Evolutionary conservation across 2,888 invertebrate species (phyloP).

Genomic region (Tetrapedia diversipes): DNA sequence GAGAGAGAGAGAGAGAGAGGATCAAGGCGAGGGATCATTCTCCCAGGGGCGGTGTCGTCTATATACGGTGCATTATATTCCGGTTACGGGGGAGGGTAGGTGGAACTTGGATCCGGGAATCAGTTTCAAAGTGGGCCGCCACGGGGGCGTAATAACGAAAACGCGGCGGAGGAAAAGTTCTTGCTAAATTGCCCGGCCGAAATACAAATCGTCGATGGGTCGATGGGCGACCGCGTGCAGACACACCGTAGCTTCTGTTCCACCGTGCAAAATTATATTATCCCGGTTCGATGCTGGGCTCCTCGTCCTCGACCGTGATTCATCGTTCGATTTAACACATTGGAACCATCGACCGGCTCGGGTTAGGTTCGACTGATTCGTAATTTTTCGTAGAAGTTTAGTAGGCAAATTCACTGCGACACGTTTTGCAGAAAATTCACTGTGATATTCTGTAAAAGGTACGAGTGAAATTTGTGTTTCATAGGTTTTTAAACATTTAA

Average conservation of each 20-base stretch:
- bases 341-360: too few species aligned
- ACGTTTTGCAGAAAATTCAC: too few species aligned
- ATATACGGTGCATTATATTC: slow-evolving; percentile 49
- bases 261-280: slow-evolving; percentile 41
- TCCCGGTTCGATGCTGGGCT: neutral
- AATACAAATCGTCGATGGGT: slow-evolving; percentile 58
- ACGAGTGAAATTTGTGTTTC: too few species aligned
- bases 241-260: slow-evolving; percentile 22
- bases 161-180: slow-evolving; percentile 52
- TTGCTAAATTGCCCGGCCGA: slow-evolving; percentile 56
- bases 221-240: slow-evolving; percentile 30
- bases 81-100: slow-evolving; percentile 26
- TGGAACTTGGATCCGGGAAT: slow-evolving; percentile 49
- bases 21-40: slow-evolving; percentile 15
- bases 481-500: too few species aligned
- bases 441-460: too few species aligned
- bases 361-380: too few species aligned
- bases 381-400: too few species aligned
- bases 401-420: too few species aligned
- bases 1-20: slow-evolving; percentile 6
- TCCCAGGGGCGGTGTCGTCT: slow-evolving; percentile 20
- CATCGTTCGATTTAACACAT: neutral
- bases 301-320: neutral
- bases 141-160: slow-evolving; percentile 60
- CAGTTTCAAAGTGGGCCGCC: slow-evolving; percentile 53